Evolutionary conservation across 2,888 invertebrate genomes (phyloP).

Genomic region (Coremacera marginata): DNA sequence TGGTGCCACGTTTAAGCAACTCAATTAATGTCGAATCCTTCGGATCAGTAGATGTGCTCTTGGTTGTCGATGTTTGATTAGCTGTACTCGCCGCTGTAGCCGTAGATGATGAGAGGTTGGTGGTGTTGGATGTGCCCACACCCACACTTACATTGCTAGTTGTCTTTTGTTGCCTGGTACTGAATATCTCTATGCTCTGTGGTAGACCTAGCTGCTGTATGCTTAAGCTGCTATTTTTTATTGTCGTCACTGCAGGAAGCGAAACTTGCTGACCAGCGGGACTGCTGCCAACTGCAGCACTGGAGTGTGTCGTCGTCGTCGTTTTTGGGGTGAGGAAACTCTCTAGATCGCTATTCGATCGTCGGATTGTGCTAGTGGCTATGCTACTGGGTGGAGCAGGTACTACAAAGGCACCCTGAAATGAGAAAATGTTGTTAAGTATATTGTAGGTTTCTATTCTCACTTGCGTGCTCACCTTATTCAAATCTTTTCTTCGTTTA

Average conservation of each 20-base stretch:
- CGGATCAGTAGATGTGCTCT: slow-evolving; percentile 69
- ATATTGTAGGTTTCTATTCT: neutral
- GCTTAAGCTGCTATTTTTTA: slow-evolving; percentile 58
- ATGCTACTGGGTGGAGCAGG: slow-evolving; percentile 66
- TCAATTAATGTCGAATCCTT: slow-evolving; percentile 86
- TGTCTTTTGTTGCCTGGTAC: slow-evolving; percentile 60
- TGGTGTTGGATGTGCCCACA: slow-evolving; percentile 58
- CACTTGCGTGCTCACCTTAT: slow-evolving; percentile 57
- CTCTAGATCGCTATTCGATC: slow-evolving; percentile 66
- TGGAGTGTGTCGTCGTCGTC: slow-evolving; percentile 42
- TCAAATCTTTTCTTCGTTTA: slow-evolving; percentile 75
- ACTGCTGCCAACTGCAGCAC: slow-evolving; percentile 51
- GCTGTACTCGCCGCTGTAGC: slow-evolving; percentile 51
- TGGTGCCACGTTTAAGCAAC: slow-evolving; percentile 79
- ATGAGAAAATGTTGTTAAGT: slow-evolving; percentile 10
- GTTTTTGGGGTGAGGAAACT: slow-evolving; percentile 66
- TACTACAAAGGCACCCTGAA: slow-evolving; percentile 68
- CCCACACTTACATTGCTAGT: slow-evolving; percentile 58
- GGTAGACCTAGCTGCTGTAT: slow-evolving; percentile 63
- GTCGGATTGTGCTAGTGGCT: slow-evolving; percentile 61
- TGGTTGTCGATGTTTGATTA: slow-evolving; percentile 56
- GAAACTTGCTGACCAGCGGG: slow-evolving; percentile 55
- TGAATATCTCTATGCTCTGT: slow-evolving; percentile 63
- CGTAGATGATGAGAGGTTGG: slow-evolving; percentile 53
- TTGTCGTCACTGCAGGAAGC: slow-evolving; percentile 59